These are phyloP conservation scores for Zosterops hypoxanthus DNA, from an alignment of 2,113 vertebrate species.

Conservation along the genomic window DNA sequence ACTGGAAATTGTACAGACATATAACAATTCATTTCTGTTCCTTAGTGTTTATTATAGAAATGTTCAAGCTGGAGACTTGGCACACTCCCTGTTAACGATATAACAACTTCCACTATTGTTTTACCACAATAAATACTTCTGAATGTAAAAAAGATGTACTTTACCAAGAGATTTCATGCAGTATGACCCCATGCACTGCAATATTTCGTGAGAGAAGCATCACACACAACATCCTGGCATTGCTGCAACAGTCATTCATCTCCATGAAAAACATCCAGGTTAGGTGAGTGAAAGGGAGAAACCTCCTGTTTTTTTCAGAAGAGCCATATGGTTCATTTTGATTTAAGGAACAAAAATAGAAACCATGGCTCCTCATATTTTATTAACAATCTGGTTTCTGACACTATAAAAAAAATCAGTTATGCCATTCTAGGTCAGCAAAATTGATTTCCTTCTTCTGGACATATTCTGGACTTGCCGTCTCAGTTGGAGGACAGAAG, in stretches of 20 bases:
- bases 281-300: neutral
- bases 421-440: neutral
- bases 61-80: neutral
- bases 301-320: neutral
- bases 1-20: neutral
- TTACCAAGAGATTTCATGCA: neutral
- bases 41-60: neutral
- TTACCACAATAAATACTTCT: neutral
- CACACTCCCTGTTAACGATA: neutral
- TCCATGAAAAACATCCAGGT: neutral
- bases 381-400: neutral
- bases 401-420: neutral
- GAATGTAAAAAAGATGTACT: neutral
- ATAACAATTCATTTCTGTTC: neutral
- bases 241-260: rapidly evolving
- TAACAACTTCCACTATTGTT: neutral
- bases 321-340: neutral
- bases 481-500: neutral
- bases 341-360: neutral
- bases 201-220: neutral
- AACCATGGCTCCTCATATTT: neutral
- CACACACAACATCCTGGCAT: neutral
- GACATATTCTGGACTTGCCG: neutral
- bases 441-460: neutral
- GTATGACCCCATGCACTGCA: neutral